phyloP scores from a whole-genome alignment of 2,113 vertebrate genomes.

The Craseonycteris thonglongyai region DNA sequence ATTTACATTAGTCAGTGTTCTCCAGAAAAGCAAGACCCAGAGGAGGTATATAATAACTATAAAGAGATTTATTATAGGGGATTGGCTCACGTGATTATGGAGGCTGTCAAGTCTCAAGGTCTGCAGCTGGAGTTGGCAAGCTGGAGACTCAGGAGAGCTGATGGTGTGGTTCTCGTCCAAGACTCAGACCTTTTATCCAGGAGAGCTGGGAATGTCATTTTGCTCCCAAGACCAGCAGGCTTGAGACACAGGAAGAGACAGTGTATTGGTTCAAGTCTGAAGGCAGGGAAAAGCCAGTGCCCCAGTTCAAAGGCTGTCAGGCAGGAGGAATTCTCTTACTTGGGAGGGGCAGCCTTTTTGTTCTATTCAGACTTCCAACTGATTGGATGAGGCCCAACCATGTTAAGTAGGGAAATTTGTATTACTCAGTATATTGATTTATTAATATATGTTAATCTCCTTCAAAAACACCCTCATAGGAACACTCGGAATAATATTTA shows the following conservation, averaged over 20 bases:
- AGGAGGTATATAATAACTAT: background rate
- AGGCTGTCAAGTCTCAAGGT: background rate
- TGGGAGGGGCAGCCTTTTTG: background rate
- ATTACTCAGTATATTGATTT: background rate
- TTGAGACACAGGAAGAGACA: background rate
- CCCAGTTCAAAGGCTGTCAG: background rate
- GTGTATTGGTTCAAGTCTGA: background rate
- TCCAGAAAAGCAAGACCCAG: background rate
- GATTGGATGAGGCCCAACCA: background rate
- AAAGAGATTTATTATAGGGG: background rate
- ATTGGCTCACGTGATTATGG: background rate
- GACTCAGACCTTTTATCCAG: background rate
- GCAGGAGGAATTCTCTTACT: background rate
- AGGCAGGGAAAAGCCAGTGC: background rate
- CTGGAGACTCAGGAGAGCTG: background rate
- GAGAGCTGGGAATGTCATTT: background rate
- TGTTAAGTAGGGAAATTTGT: background rate
- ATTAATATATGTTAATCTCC: background rate
- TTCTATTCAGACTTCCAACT: background rate
- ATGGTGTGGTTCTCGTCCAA: background rate
- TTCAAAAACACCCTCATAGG: background rate
- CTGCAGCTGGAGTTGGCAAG: background rate
- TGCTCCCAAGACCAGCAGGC: background rate
- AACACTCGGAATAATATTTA: background rate
- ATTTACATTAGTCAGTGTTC: background rate